Conservation (phyloP, 1,140 invertebrate genomes). For the Ceratosolen solmsi region DNA sequence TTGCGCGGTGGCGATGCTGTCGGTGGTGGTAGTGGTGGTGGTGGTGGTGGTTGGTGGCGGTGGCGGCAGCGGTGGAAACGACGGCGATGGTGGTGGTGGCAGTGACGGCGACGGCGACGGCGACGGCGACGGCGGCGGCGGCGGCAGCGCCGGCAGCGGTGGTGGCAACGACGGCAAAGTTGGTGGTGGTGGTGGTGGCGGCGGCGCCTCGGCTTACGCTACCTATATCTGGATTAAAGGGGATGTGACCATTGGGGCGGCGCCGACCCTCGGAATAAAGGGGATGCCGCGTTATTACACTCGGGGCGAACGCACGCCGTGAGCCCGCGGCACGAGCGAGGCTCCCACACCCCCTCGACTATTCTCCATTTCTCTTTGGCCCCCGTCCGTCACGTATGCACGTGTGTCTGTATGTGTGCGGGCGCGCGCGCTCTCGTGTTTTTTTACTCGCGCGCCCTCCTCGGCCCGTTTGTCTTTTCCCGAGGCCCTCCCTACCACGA, state of each 20-base stretch:
- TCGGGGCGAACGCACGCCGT: slow-evolving; percentile 25
- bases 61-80: too few relatives aligned
- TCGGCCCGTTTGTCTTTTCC: slow-evolving; percentile 34
- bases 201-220: slow-evolving; percentile 59
- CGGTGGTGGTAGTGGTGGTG: too few relatives aligned
- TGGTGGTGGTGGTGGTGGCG: background rate
- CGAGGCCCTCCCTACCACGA: slow-evolving; percentile 51
- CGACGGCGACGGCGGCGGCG: too few relatives aligned
- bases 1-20: background rate
- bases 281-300: slow-evolving; percentile 68
- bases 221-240: slow-evolving; percentile 67
- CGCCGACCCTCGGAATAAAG: slow-evolving; percentile 66
- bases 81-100: too few relatives aligned
- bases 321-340: slow-evolving; percentile 36
- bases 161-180: too few relatives aligned
- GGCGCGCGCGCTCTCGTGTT: background rate
- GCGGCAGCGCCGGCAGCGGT: too few relatives aligned
- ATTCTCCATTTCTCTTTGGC: slow-evolving; percentile 46
- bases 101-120: too few relatives aligned
- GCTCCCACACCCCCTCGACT: slow-evolving; percentile 32
- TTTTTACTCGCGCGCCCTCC: slow-evolving; percentile 6
- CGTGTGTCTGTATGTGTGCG: too few relatives aligned
- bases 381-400: slow-evolving; percentile 13
- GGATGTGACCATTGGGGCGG: slow-evolving; percentile 60
- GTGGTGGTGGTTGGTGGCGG: too few relatives aligned